Conservation (phyloP, 2,113 vertebrate species). For the Murina feae region DNA sequence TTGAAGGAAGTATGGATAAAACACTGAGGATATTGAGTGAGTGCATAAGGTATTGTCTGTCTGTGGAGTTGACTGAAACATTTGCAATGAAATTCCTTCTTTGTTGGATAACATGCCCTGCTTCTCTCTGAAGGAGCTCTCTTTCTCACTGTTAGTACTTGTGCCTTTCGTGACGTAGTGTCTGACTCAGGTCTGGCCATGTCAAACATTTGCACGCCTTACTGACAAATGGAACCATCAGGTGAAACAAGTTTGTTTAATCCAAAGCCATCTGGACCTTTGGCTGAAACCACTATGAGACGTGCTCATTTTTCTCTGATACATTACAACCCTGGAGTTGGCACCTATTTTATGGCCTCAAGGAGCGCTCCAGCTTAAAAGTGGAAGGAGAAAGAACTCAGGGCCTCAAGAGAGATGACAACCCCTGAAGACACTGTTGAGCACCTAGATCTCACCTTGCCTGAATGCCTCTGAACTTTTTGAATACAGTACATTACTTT, state of each 20-base stretch:
- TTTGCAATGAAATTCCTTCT: not conserved
- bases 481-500: not conserved
- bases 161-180: not conserved
- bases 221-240: not conserved
- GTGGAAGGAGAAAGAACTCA: not conserved
- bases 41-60: not conserved
- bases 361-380: not conserved
- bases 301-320: not conserved
- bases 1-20: not conserved
- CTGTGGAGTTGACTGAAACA: not conserved
- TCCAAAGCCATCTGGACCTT: not conserved
- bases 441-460: too few relatives aligned
- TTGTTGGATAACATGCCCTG: too few relatives aligned
- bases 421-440: not conserved
- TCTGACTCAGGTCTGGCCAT: not conserved
- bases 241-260: not conserved
- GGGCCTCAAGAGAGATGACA: not conserved
- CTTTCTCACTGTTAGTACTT: not conserved
- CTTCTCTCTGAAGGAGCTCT: not conserved
- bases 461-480: not conserved
- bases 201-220: not conserved
- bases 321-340: not conserved
- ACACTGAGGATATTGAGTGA: not conserved
- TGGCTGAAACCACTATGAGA: not conserved
- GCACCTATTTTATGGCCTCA: not conserved